These are phyloP conservation scores for Callipepla squamata DNA, from an alignment of 2,113 vertebrate genomes.

Conservation along the genomic window DNA sequence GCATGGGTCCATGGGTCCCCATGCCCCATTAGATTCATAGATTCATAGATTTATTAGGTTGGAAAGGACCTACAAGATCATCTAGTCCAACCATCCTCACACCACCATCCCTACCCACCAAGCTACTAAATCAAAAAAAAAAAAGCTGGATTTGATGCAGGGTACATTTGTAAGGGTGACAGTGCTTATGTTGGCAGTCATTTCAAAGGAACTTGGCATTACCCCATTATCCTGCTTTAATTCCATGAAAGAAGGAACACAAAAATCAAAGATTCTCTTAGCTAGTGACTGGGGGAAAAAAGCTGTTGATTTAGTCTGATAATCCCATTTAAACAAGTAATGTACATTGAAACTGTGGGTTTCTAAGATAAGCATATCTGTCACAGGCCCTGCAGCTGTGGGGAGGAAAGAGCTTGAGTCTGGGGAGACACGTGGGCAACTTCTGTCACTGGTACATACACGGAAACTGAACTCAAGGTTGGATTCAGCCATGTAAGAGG, in stretches of 20 bases:
- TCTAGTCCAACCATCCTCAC: no score
- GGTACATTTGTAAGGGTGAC: not conserved
- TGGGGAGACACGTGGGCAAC: not conserved
- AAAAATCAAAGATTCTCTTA: not conserved
- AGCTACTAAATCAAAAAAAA: no score
- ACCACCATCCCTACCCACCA: no score
- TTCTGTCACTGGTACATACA: not conserved
- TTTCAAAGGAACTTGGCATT: slow-evolving; percentile 6
- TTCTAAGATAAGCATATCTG: slow-evolving; percentile 35
- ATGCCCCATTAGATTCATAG: no score
- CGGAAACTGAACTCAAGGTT: not conserved
- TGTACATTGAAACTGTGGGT: not conserved
- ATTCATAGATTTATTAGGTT: no score
- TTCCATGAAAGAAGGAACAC: not conserved
- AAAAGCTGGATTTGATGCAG: not conserved
- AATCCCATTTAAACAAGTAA: slow-evolving; percentile 53
- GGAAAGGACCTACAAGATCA: no score
- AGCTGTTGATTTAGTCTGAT: not conserved
- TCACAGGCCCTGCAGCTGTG: not conserved
- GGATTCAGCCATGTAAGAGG: not conserved
- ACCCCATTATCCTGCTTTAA: not conserved
- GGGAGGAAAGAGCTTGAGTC: not conserved
- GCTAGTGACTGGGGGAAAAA: not conserved
- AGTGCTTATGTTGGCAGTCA: not conserved
- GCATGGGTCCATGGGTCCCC: no score